Conservation (phyloP, 2,797 vertebrate species). For the Decapterus maruadsi region DNA sequence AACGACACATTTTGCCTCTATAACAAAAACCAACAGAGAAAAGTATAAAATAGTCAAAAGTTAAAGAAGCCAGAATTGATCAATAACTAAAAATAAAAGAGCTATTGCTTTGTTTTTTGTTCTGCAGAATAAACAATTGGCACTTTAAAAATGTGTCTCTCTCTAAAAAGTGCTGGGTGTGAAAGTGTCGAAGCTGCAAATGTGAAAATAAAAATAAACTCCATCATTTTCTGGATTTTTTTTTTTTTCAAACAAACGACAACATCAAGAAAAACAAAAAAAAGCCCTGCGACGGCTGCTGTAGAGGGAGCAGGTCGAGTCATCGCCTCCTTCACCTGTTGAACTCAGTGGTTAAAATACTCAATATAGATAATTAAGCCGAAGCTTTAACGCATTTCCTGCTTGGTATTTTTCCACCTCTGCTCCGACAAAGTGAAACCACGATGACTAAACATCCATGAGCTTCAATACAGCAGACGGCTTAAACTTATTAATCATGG, state of each 20-base stretch:
- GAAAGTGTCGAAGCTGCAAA: neutral
- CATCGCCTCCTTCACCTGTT: too few relatives aligned
- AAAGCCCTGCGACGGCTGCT: too few relatives aligned
- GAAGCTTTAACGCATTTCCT: neutral
- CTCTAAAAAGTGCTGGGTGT: neutral
- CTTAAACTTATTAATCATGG: neutral
- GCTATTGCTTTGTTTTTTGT: neutral
- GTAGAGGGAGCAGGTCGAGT: too few relatives aligned
- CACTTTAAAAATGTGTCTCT: neutral
- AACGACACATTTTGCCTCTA: neutral
- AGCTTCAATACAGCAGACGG: slow-evolving; percentile 2
- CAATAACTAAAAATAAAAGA: too few relatives aligned
- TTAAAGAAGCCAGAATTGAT: neutral
- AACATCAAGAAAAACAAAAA: neutral
- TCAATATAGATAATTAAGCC: neutral
- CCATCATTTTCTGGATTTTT: neutral
- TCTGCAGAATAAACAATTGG: too few relatives aligned
- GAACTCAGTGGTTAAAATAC: too few relatives aligned
- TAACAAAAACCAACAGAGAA: neutral
- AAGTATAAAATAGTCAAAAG: too few relatives aligned
- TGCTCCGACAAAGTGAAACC: slow-evolving; percentile 6
- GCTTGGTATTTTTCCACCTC: slow-evolving; percentile 37
- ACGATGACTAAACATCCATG: slow-evolving; percentile 29
- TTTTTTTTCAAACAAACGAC: neutral
- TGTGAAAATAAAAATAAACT: neutral